Evolutionary conservation across 2,113 vertebrate genomes (phyloP), one percentile per base, ranked within the genome.

Genomic region (Anser brachyrhynchus): DNA sequence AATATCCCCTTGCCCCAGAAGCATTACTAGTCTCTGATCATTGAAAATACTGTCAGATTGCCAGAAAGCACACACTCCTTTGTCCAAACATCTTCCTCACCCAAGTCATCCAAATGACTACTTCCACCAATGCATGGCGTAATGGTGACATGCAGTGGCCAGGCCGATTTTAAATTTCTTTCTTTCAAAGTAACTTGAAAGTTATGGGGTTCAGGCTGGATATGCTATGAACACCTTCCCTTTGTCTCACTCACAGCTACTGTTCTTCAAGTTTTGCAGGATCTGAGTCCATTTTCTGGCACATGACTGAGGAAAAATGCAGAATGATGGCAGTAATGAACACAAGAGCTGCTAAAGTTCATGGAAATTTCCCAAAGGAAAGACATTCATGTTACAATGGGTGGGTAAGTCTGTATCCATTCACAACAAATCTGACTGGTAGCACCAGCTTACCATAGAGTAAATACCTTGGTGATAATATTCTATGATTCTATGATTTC

Each of bases 41-140:
- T 31, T 65, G 8, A 44, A 35, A 91, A 90, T 75, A 58, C 3
- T 31, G 43, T 35, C 57, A 57, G 51, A 54, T 19, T 62, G 28
- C 20, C 54, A 87, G 49, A 59, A 52, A 89, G 59, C 29, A 19
- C 83, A 61, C 49, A 18, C 10, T 71, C 13, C 46, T 84, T 87
- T 84, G 54, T 69, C 44, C 74, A 69, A 85, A 78, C 7, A 33
- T 6, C 17, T 12, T 76, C 54, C 35, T 90, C 54, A 46, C 39
- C 11, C 22, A 62, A 62, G 51, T 55, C n/a, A 58, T 16, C 52
- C 33, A 75, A 44, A 54, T 1, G 4, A 5, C 20, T 66, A 8
- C 31, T 41, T 20, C 44, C 31, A 55, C 37, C 49, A n/a, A 20
- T 25, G 11, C 21, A 12, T 29, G 22, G 57, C 0, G 0, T 21